Conservation (phyloP, 2,113 vertebrate genomes). For the Myocastor coypus region DNA sequence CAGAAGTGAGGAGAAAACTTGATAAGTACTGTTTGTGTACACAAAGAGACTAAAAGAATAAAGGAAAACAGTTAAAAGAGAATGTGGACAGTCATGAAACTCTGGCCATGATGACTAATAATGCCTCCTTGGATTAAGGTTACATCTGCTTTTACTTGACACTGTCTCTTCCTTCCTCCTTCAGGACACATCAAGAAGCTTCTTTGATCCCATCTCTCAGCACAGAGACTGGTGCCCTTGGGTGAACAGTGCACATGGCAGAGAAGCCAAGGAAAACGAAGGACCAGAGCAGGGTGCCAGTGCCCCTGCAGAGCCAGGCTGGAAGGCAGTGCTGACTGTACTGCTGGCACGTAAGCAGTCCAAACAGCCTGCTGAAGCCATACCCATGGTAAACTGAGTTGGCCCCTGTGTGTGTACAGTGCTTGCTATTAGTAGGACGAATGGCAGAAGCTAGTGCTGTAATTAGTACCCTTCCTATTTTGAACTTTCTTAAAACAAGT, state of each 20-base stretch:
- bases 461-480: constrained; percentile 33
- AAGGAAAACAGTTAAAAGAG: neutral
- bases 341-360: constrained; percentile 89
- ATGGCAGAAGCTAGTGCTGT: neutral
- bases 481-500: neutral
- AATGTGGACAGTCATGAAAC: neutral
- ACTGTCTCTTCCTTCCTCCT: neutral
- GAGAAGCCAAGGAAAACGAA: constrained; percentile 41
- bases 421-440: neutral
- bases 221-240: constrained; percentile 98
- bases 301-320: constrained; percentile 87
- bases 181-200: constrained; percentile 89
- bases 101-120: neutral
- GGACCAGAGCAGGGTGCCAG: rapidly evolving
- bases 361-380: constrained; percentile 70
- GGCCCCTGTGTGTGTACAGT: rapidly evolving
- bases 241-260: constrained; percentile 86
- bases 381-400: constrained; percentile 84
- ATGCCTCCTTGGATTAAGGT: rapidly evolving
- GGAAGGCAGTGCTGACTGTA: constrained; percentile 89
- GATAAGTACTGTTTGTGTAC: neutral
- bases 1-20: neutral
- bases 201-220: constrained; percentile 94
- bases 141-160: rapidly evolving
- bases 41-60: neutral